Evolutionary conservation across 2,113 vertebrate species (phyloP).

Genomic region (Pygoscelis antarcticus): DNA sequence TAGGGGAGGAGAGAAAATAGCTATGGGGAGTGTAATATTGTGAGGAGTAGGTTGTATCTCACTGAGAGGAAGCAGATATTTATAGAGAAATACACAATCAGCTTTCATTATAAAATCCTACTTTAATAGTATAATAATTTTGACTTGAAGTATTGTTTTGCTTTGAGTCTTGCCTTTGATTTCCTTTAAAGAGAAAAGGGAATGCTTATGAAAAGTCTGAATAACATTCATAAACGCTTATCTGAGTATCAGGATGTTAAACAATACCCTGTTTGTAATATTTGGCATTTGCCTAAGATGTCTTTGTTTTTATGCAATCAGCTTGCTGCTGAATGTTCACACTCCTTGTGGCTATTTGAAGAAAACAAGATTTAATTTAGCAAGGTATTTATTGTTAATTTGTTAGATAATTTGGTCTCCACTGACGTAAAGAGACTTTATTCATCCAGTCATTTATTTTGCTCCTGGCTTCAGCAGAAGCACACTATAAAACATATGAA

Average conservation of each 20-base stretch:
- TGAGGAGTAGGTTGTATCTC: background rate
- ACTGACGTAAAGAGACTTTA: background rate
- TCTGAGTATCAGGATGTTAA: conserved; percentile 4
- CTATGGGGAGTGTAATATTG: background rate
- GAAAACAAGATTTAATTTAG: conserved; percentile 48
- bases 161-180: background rate
- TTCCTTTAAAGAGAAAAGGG: background rate
- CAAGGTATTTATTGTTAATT: conserved; percentile 29
- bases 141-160: background rate
- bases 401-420: conserved; percentile 5
- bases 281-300: background rate
- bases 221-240: background rate
- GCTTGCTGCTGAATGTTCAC: background rate
- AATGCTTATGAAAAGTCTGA: background rate
- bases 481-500: background rate
- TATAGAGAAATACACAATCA: background rate
- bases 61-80: background rate
- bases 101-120: background rate
- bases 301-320: conserved; percentile 25
- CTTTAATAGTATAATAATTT: background rate
- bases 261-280: conserved; percentile 1
- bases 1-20: background rate
- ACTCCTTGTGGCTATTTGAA: conserved; percentile 26
- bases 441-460: background rate
- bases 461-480: background rate